These are phyloP conservation scores for Fratercula arctica DNA, from an alignment of 2,797 vertebrate species.

Conservation along the genomic window DNA sequence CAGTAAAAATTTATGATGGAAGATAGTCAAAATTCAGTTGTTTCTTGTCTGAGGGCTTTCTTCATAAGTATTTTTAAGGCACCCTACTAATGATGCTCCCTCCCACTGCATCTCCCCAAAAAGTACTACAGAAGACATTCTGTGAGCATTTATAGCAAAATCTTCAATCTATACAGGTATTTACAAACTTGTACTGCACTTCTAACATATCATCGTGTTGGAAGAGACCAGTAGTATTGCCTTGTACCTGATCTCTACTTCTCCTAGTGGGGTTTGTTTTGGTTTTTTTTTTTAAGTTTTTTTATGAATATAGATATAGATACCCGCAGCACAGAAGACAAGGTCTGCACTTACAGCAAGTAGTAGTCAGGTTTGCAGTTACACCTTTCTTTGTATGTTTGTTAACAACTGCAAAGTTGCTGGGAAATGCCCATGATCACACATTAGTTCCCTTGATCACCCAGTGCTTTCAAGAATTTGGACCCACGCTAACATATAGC, in stretches of 20 bases:
- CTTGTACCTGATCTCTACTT: neutral
- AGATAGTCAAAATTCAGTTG: neutral
- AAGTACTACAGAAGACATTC: neutral
- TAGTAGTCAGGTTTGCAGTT: neutral
- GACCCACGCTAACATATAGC: neutral
- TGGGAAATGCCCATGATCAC: neutral
- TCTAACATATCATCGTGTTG: neutral
- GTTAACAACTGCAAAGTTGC: neutral
- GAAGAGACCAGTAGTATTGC: neutral
- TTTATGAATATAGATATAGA: neutral
- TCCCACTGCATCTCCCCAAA: rapidly evolving
- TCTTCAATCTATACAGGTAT: neutral
- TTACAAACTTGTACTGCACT: neutral
- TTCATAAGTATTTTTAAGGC: neutral
- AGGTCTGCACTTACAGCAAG: neutral
- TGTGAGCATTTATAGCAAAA: neutral
- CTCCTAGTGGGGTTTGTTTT: neutral
- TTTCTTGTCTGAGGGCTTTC: neutral
- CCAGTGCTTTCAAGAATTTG: neutral
- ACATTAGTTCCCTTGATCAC: neutral
- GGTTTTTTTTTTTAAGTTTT: neutral
- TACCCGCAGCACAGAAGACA: neutral
- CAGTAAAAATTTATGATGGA: neutral
- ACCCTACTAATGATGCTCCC: neutral
- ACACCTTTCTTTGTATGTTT: neutral